Percentiles rank a stretch among this genome's conserved stretches.
Evolutionary conservation across 2,113 vertebrate genomes (phyloP).

Genomic region (Microcebus lehilahytsara): DNA sequence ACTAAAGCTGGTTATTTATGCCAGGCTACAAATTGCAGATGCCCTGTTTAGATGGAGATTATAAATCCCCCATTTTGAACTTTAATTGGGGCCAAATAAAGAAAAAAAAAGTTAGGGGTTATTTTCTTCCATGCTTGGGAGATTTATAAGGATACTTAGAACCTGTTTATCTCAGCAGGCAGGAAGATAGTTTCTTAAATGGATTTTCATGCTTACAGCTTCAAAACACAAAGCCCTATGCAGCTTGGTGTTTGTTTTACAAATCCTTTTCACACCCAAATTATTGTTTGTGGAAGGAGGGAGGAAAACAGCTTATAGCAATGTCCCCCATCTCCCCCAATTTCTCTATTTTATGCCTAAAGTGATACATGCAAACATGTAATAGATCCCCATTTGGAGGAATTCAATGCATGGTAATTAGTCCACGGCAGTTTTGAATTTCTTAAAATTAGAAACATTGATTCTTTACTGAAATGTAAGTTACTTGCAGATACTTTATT

Average conservation of each 20-base stretch:
- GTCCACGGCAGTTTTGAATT: neutral
- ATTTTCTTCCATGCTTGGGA: constrained; percentile 67
- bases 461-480: neutral
- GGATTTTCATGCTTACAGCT: constrained; percentile 83
- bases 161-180: constrained; percentile 76
- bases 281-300: constrained; percentile 80
- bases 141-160: constrained; percentile 71
- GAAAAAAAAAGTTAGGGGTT: constrained; percentile 66
- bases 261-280: constrained; percentile 78
- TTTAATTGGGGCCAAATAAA: constrained; percentile 72
- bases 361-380: neutral
- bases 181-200: constrained; percentile 79
- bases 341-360: neutral
- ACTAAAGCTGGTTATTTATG: neutral
- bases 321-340: neutral
- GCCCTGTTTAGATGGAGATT: too few relatives aligned
- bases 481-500: neutral
- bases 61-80: too few relatives aligned
- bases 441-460: constrained; percentile 43
- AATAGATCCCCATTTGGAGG: neutral
- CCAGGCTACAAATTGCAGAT: too few relatives aligned
- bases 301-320: constrained; percentile 47
- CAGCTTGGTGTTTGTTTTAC: constrained; percentile 80
- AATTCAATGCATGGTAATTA: neutral
- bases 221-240: constrained; percentile 72